Conservation (phyloP, 2,888 invertebrate species). For the Villa cingulata region DNA sequence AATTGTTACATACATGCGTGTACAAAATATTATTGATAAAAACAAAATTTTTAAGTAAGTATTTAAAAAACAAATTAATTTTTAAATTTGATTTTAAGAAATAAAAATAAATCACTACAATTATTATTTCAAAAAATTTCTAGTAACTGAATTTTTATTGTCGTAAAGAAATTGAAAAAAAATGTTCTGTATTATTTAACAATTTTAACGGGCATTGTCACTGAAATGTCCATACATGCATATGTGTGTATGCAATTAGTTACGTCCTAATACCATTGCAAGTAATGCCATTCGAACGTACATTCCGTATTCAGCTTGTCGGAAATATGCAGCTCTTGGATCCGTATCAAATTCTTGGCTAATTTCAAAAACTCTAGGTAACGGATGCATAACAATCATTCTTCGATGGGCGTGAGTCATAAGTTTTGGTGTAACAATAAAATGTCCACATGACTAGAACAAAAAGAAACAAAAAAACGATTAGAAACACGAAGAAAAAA, state of each 20-base stretch:
- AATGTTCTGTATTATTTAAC: too few relatives aligned
- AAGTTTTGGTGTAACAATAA: slow-evolving; percentile 83
- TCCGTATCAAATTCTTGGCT: slow-evolving; percentile 91
- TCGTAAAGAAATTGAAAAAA: too few relatives aligned
- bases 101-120: too few relatives aligned
- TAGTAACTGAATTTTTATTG: too few relatives aligned
- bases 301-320: slow-evolving; percentile 96
- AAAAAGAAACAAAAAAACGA: slow-evolving; percentile 18
- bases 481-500: neutral
- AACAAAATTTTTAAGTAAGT: too few relatives aligned
- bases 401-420: slow-evolving; percentile 89
- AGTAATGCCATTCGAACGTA: slow-evolving; percentile 96
- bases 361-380: slow-evolving; percentile 90
- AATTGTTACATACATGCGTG: too few relatives aligned
- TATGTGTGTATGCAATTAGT: slow-evolving; percentile 4
- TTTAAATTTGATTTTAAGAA: too few relatives aligned
- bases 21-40: too few relatives aligned
- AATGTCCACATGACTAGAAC: slow-evolving; percentile 65
- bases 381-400: slow-evolving; percentile 95
- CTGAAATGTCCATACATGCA: neutral
- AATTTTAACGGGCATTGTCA: too few relatives aligned
- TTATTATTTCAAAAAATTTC: too few relatives aligned
- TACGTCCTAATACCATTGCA: slow-evolving; percentile 67
- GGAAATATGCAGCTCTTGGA: slow-evolving; percentile 94
- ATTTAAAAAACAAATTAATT: too few relatives aligned